Evolutionary conservation across 2,888 invertebrate species (phyloP), one percentile per base, ranked within the genome.

Genomic region (Tachystola acroxantha): DNA sequence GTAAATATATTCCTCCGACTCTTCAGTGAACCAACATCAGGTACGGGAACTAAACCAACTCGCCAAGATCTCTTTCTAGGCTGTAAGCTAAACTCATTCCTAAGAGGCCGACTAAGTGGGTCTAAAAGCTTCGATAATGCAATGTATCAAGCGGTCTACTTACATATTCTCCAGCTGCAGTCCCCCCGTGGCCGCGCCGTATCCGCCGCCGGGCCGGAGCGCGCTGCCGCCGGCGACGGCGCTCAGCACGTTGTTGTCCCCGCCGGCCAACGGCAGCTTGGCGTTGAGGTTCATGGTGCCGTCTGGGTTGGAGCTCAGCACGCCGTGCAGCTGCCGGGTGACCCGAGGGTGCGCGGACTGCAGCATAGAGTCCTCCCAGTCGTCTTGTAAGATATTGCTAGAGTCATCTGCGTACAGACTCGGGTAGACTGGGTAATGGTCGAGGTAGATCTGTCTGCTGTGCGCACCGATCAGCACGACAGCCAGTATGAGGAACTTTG

Each of bases 121-220:
- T n/a, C n/a, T n/a, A n/a, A n/a, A n/a, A n/a, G n/a, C n/a, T n/a
- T n/a, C n/a, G n/a, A n/a, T n/a, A n/a, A n/a, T n/a, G n/a, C n/a
- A n/a, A n/a, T n/a, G n/a, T n/a, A n/a, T n/a, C n/a, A n/a, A n/a
- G n/a, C n/a, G n/a, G n/a, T n/a, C n/a, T n/a, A 60, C 67, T 64
- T 33, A 68, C 69, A 44, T 39, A 35, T 61, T 62, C n/a, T 64
- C 61, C 10, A 57, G 36, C 14, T 57, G 52, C 28, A 65, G 27
- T 9, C 61, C 65, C 12, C 45, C 68, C 1, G 54, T 52, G 3
- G 48, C 61, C 1, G 57, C 42, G 3, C 11, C 7, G 9, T 20
- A 32, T 10, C 9, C 24, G 2, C 32, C 19, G 5, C 32, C 16
- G 4, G 14, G 12, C 13, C 24, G 16, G 26, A 31, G 6, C 11